These are phyloP conservation scores for Dorcus hopei DNA, from an alignment of 2,888 invertebrate species.

Conservation along the genomic window DNA sequence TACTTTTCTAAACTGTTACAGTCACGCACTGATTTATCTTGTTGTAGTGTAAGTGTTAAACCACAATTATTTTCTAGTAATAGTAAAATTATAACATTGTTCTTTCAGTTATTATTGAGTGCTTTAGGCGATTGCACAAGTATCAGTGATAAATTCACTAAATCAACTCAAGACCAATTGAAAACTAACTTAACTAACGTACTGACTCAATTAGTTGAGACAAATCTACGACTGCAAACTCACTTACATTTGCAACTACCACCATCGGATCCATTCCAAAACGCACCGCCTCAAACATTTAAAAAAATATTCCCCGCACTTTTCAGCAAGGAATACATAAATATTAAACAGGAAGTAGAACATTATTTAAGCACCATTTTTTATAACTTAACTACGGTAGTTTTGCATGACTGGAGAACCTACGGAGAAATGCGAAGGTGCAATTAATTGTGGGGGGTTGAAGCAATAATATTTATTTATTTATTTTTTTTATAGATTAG, in stretches of 20 bases:
- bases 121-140: conserved; percentile 44
- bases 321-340: conserved; percentile 45
- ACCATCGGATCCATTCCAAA: conserved; percentile 49
- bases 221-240: conserved; percentile 85
- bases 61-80: background rate
- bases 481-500: conserved; percentile 55
- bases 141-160: conserved; percentile 12
- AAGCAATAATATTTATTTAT: background rate
- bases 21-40: conserved; percentile 62
- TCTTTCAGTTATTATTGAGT: conserved; percentile 40
- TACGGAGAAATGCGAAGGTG: conserved; percentile 92
- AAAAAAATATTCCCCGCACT: conserved; percentile 38
- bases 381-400: conserved; percentile 96
- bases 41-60: conserved; percentile 53
- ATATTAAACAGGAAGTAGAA: conserved; percentile 60
- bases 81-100: background rate
- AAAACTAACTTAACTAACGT: conserved; percentile 42
- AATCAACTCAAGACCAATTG: background rate
- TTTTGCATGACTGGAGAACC: conserved; percentile 84
- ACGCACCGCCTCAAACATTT: conserved; percentile 39
- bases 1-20: conserved; percentile 73
- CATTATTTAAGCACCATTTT: conserved; percentile 92
- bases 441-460: conserved; percentile 11
- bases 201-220: conserved; percentile 85
- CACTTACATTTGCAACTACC: conserved; percentile 85